A percentile compares a stretch with the other conserved stretches of the same genome.
Conservation (phyloP, 1,140 invertebrate genomes). For the Ceratina australensis region DNA sequence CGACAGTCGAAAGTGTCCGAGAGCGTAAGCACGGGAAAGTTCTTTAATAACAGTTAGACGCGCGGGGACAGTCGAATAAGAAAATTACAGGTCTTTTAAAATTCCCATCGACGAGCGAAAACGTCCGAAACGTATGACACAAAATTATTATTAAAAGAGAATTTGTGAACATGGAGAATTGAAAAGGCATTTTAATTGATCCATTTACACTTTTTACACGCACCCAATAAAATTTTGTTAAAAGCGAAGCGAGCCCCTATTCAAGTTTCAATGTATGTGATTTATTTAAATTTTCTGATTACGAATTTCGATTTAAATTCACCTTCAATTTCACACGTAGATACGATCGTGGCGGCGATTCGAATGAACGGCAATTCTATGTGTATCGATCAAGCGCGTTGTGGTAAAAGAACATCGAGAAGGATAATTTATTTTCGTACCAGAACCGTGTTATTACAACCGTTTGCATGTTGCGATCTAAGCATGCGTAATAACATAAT, state of each 20-base stretch:
- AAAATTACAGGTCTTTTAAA: neutral
- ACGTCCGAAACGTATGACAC: neutral
- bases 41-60: neutral
- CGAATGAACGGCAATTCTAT: neutral
- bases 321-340: neutral
- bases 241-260: too few species aligned
- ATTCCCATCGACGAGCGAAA: neutral
- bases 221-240: too few species aligned
- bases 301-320: too few species aligned
- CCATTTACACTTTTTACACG: neutral
- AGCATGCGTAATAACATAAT: constrained; percentile 45
- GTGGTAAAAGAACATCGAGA: neutral
- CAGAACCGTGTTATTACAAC: constrained; percentile 6
- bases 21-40: neutral
- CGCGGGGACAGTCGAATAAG: neutral
- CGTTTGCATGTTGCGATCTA: constrained; percentile 15
- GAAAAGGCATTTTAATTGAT: neutral
- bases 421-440: neutral
- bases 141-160: neutral
- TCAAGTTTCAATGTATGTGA: too few species aligned
- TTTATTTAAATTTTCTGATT: neutral
- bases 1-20: neutral
- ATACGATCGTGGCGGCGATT: neutral
- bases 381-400: constrained; percentile 6
- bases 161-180: neutral